These are phyloP conservation scores for Microhierax caerulescens DNA, from an alignment of 2,797 vertebrate genomes.

Conservation along the genomic window DNA sequence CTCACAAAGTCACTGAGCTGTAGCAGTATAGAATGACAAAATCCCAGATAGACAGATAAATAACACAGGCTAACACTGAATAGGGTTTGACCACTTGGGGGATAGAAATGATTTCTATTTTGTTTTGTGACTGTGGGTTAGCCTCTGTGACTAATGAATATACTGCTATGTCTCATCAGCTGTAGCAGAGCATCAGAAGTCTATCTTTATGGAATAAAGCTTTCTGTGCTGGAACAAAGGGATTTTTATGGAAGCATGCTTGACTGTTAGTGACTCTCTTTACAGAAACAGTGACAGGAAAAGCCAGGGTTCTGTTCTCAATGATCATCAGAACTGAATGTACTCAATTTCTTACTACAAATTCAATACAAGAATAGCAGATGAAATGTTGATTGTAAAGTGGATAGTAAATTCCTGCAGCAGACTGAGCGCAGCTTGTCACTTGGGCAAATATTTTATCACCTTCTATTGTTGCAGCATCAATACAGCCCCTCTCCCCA, in stretches of 20 bases:
- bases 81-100: not conserved
- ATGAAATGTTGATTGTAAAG: not conserved
- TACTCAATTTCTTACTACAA: not conserved
- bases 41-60: not conserved
- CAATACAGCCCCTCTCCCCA: rapidly evolving
- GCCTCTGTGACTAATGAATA: not conserved
- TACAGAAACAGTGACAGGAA: not conserved
- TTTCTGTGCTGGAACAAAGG: conserved; percentile 6
- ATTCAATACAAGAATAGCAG: not conserved
- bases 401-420: not conserved
- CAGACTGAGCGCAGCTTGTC: not conserved
- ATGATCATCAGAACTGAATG: not conserved
- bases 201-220: not conserved
- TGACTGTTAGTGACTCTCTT: not conserved
- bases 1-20: conserved; percentile 14
- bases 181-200: not conserved
- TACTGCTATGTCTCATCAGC: not conserved
- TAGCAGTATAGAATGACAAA: conserved; percentile 10
- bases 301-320: not conserved
- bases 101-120: conserved; percentile 27
- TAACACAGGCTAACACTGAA: not conserved
- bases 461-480: not conserved
- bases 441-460: not conserved
- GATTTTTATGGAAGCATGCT: not conserved
- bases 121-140: conserved; percentile 2